These are phyloP conservation scores for Malurus alboscapulatus DNA, from an alignment of 2,113 vertebrate species.

Conservation along the genomic window DNA sequence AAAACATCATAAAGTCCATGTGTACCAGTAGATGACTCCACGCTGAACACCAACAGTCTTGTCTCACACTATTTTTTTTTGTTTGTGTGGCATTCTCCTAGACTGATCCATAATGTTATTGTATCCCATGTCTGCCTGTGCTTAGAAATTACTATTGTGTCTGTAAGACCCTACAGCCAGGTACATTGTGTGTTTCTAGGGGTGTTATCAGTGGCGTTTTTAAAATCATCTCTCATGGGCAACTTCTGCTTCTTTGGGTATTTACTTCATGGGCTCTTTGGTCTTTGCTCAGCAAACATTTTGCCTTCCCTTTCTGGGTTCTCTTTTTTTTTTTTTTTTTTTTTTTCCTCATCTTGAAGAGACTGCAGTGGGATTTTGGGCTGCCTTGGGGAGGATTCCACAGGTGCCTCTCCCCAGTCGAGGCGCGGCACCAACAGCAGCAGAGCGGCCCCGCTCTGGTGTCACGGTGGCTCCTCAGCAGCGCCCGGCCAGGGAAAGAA, in stretches of 20 bases:
- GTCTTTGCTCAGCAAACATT: neutral
- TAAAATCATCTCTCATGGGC: neutral
- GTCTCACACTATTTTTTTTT: rapidly evolving
- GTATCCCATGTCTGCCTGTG: neutral
- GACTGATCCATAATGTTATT: neutral
- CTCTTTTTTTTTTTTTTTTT: neutral
- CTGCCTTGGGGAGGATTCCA: rapidly evolving
- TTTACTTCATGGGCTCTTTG: rapidly evolving
- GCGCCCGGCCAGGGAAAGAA: neutral
- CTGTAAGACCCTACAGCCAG: neutral
- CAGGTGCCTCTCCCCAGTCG: rapidly evolving
- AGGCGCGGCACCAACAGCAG: too few species aligned
- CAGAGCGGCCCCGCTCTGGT: rapidly evolving
- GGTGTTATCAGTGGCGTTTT: too few species aligned
- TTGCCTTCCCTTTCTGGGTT: neutral
- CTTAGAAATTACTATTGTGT: neutral
- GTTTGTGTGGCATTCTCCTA: neutral
- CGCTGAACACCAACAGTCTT: neutral
- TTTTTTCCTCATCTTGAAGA: rapidly evolving
- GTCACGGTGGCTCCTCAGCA: neutral
- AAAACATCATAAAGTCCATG: neutral
- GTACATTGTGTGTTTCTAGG: too few species aligned
- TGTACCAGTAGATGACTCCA: neutral
- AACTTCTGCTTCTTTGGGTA: neutral
- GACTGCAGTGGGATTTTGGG: neutral